phyloP scores from a whole-genome alignment of 2,888 invertebrate genomes.

The Micropterix aruncella region DNA sequence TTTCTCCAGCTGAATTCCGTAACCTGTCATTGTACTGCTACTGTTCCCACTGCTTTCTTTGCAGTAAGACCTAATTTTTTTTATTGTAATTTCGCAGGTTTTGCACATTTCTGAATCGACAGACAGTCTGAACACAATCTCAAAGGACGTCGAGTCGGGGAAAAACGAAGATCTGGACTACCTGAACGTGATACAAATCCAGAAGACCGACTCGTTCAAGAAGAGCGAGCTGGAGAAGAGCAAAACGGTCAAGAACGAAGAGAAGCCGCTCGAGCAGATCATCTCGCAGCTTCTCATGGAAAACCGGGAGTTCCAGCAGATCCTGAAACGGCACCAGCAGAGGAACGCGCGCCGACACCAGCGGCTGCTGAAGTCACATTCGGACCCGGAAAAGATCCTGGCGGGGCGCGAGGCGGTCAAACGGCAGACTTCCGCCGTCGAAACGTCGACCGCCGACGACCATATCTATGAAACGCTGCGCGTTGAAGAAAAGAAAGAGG shows the following conservation, averaged over 20 bases:
- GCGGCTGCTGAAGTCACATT: constrained; percentile 37
- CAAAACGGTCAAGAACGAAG: constrained; percentile 21
- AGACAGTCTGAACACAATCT: constrained; percentile 38
- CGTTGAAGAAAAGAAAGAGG: constrained; percentile 16
- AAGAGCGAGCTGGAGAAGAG: constrained; percentile 37
- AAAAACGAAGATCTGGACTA: constrained; percentile 31
- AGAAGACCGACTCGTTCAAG: constrained; percentile 39
- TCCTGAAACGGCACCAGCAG: constrained; percentile 58
- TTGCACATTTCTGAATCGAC: constrained; percentile 50
- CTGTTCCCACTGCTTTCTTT: too few relatives aligned
- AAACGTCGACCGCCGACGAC: constrained; percentile 20
- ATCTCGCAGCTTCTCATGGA: constrained; percentile 73
- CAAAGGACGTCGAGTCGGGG: constrained; percentile 19
- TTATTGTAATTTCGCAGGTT: too few relatives aligned
- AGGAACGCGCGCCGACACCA: constrained; percentile 39
- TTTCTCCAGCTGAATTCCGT: too few relatives aligned
- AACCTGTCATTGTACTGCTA: too few relatives aligned
- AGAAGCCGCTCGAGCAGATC: constrained; percentile 57
- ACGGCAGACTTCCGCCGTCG: constrained; percentile 23
- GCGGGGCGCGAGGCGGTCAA: constrained; percentile 25
- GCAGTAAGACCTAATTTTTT: too few relatives aligned
- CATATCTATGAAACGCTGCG: constrained; percentile 47
- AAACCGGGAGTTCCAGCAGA: constrained; percentile 67
- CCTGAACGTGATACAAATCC: constrained; percentile 33
- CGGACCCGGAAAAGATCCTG: constrained; percentile 34